phyloP scores from a whole-genome alignment of 1,140 invertebrate genomes.

The Atopsyche davidsoni region DNA sequence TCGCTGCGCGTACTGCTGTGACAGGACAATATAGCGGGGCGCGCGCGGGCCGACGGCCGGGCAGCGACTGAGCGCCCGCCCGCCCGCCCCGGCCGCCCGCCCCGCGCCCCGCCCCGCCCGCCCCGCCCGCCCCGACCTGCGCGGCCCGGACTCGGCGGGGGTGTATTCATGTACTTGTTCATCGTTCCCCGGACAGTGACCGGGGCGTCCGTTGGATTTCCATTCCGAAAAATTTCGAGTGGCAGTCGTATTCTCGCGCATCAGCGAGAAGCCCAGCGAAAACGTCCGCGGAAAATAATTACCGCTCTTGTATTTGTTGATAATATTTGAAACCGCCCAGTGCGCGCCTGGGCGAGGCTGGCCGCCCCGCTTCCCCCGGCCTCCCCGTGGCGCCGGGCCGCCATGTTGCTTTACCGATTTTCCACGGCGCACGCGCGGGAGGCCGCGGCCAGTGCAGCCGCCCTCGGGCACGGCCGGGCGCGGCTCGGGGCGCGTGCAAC shows the following conservation, averaged over 20 bases:
- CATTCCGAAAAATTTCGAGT: too few relatives aligned
- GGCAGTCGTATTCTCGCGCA: too few relatives aligned
- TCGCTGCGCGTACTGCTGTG: constrained; percentile 76
- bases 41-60: constrained; percentile 33
- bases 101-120: constrained; percentile 26
- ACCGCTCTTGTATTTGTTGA: too few relatives aligned
- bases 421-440: not conserved
- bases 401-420: not conserved
- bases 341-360: not conserved
- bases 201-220: too few relatives aligned
- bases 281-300: too few relatives aligned
- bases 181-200: too few relatives aligned
- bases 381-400: not conserved
- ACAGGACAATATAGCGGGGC: constrained; percentile 86
- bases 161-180: too few relatives aligned
- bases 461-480: too few relatives aligned
- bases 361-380: not conserved
- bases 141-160: too few relatives aligned
- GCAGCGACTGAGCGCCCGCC: constrained; percentile 31
- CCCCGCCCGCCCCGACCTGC: constrained; percentile 25
- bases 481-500: constrained; percentile 21
- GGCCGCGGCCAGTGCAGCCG: too few relatives aligned
- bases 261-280: too few relatives aligned
- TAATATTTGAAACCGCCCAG: too few relatives aligned
- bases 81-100: constrained; percentile 14